Conservation (phyloP, 2,113 vertebrate genomes). For the Thryonomys swinderianus region DNA sequence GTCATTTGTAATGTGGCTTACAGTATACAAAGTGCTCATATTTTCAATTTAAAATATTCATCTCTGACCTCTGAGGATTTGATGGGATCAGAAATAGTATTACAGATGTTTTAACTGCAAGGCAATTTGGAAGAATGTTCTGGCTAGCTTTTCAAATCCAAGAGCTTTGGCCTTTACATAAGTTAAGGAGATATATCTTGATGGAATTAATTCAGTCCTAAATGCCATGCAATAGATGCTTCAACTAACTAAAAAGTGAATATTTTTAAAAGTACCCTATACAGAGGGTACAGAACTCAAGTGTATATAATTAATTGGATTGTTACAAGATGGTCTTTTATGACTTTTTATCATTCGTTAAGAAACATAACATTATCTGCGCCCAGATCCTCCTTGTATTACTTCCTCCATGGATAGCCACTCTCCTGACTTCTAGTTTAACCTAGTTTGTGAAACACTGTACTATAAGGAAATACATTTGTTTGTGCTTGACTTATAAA, state of each 20-base stretch:
- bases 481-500: neutral
- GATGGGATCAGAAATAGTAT: conserved; percentile 54
- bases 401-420: neutral
- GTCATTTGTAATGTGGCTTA: conserved; percentile 22
- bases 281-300: neutral
- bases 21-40: neutral
- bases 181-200: conserved; percentile 32
- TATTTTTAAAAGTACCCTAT: neutral
- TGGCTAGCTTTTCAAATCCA: conserved; percentile 33
- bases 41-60: conserved; percentile 62
- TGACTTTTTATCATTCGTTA: neutral
- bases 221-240: neutral
- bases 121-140: conserved; percentile 51
- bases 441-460: neutral
- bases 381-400: neutral
- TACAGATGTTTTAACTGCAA: conserved; percentile 53
- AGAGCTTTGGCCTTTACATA: conserved; percentile 24
- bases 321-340: neutral
- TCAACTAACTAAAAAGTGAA: conserved; percentile 40
- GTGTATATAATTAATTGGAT: neutral
- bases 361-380: neutral
- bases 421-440: neutral
- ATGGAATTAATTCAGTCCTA: conserved; percentile 43
- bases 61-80: conserved; percentile 57
- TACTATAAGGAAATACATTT: neutral